phyloP scores from a whole-genome alignment of 2,797 vertebrate genomes.

The Linurgus olivaceus region DNA sequence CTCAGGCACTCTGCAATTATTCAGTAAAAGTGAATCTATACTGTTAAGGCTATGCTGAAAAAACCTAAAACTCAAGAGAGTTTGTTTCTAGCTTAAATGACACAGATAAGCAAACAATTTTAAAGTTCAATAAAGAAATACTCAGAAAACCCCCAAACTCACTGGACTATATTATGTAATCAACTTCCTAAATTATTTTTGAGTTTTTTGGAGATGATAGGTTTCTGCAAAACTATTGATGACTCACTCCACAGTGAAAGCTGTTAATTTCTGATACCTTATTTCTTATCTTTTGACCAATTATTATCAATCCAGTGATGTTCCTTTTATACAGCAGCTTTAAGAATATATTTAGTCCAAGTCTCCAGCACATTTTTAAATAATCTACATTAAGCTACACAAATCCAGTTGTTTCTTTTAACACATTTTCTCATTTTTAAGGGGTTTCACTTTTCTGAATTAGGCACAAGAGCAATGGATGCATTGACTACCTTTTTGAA shows the following conservation, averaged over 20 bases:
- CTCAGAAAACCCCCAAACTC: not conserved
- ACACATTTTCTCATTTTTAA: not conserved
- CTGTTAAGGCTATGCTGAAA: not conserved
- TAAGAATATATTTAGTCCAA: not conserved
- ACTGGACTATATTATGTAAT: not conserved
- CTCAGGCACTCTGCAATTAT: not conserved
- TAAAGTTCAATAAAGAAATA: not conserved
- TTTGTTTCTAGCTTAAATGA: not conserved
- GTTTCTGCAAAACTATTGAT: not conserved
- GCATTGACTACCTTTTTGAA: not conserved
- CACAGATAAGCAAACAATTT: fast-evolving
- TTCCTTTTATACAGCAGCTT: not conserved
- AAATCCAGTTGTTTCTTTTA: not conserved
- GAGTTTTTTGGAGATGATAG: not conserved
- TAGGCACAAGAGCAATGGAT: not conserved
- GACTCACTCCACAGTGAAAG: not conserved
- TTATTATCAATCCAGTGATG: not conserved
- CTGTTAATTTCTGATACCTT: not conserved
- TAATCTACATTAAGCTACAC: not conserved
- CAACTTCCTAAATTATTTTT: not conserved
- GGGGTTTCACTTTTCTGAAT: not conserved
- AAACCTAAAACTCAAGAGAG: not conserved
- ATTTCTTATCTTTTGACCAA: not conserved
- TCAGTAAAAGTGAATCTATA: not conserved
- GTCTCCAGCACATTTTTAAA: not conserved